Evolutionary conservation across 2,797 vertebrate genomes (phyloP).

Genomic region (Setipinna tenuifilis): DNA sequence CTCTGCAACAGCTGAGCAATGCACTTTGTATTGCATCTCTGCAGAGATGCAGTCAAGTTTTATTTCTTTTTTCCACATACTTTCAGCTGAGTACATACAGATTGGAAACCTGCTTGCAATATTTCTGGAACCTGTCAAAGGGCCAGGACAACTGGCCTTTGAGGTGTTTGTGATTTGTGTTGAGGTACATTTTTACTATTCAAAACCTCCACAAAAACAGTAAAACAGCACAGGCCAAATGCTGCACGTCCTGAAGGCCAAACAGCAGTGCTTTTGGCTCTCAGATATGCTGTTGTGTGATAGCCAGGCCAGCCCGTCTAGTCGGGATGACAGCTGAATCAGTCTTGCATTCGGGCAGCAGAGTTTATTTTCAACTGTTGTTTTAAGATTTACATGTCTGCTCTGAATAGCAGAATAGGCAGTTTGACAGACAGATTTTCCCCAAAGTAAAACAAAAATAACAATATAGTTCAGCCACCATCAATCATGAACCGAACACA

Average conservation of each 20-base stretch:
- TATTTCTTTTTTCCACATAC: background rate
- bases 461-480: no score
- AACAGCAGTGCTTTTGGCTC: background rate
- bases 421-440: no score
- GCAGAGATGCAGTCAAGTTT: no score
- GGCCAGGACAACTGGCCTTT: background rate
- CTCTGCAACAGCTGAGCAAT: no score
- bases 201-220: background rate
- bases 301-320: background rate
- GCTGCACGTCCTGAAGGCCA: background rate
- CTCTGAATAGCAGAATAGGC: no score
- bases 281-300: background rate
- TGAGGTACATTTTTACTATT: background rate
- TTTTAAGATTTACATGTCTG: background rate
- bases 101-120: background rate
- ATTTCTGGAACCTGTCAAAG: background rate
- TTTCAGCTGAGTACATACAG: background rate
- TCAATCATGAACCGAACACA: no score
- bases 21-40: no score
- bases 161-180: background rate
- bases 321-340: background rate
- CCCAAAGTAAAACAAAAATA: no score
- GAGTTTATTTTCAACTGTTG: background rate
- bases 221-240: background rate
- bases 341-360: background rate